These are phyloP conservation scores for Manis crassicaudata DNA, from an alignment of 2,797 vertebrate species.

Conservation along the genomic window DNA sequence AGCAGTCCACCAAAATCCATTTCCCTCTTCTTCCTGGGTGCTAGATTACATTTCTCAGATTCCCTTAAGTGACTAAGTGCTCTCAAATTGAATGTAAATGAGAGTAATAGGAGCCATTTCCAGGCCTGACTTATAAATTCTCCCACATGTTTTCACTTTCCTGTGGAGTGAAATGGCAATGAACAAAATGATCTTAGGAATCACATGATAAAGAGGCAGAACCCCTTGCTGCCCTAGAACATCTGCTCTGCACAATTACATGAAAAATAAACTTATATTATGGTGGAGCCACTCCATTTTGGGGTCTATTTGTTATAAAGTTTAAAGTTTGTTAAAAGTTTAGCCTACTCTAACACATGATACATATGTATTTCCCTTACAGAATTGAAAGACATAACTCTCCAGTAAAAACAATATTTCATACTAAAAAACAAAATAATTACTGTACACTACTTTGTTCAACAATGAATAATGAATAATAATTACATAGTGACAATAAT, in stretches of 20 bases:
- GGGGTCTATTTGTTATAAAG: neutral
- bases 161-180: neutral
- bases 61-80: neutral
- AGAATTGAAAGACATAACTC: neutral
- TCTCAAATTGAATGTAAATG: neutral
- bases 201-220: neutral
- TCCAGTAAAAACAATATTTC: conserved; percentile 23
- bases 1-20: neutral
- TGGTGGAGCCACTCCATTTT: neutral
- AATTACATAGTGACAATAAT: neutral
- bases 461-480: neutral
- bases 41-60: neutral
- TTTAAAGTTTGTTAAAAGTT: neutral
- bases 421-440: neutral
- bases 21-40: neutral
- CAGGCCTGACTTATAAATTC: neutral
- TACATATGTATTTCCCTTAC: neutral
- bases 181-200: neutral
- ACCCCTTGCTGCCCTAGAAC: neutral
- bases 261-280: neutral
- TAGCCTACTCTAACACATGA: neutral
- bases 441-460: neutral
- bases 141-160: neutral
- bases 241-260: neutral
- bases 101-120: neutral